phyloP scores from a whole-genome alignment of 2,113 vertebrate genomes.

The Callorhinus ursinus region DNA sequence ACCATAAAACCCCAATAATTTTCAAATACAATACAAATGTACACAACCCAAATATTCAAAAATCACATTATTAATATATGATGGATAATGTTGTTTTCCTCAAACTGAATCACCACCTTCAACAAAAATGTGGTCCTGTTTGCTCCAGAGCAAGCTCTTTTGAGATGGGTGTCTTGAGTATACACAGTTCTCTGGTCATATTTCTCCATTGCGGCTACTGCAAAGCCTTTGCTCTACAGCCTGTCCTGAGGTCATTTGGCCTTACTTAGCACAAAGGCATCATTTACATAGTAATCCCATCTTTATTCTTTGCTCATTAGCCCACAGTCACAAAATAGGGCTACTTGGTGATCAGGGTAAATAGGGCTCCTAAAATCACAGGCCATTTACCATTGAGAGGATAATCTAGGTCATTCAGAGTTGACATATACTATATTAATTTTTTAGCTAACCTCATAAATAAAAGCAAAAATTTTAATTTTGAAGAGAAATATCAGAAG shows the following conservation, averaged over 20 bases:
- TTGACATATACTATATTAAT: background rate
- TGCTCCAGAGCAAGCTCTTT: background rate
- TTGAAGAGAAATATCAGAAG: constrained; percentile 16
- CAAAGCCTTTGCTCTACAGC: background rate
- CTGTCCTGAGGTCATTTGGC: background rate
- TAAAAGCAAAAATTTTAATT: background rate
- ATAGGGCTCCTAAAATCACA: background rate
- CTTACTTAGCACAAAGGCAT: constrained; percentile 5
- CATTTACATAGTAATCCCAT: background rate
- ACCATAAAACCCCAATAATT: background rate
- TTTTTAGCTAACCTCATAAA: background rate
- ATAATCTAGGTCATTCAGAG: background rate
- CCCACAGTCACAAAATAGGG: background rate
- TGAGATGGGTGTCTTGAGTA: background rate
- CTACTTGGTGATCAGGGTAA: background rate
- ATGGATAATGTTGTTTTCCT: background rate
- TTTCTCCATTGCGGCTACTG: background rate
- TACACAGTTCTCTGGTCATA: background rate
- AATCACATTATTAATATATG: background rate
- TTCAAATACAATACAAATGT: background rate
- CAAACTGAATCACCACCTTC: background rate
- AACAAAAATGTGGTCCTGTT: background rate
- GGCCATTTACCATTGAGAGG: background rate
- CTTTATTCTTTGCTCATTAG: background rate
- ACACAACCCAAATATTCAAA: background rate